These are phyloP conservation scores for Saiga tatarica DNA, from an alignment of 2,113 vertebrate genomes.

Conservation along the genomic window DNA sequence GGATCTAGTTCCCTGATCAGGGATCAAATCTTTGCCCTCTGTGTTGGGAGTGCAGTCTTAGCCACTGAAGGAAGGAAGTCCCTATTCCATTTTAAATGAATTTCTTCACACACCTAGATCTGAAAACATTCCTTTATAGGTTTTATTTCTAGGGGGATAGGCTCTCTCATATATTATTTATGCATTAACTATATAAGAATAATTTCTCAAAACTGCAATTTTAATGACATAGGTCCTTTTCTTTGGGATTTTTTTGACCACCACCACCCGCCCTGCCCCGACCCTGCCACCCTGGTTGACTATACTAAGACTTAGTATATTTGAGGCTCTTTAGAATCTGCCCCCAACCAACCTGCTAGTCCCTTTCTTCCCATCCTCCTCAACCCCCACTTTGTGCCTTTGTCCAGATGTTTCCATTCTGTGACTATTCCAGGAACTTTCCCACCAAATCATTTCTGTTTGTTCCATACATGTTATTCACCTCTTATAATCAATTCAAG, in stretches of 20 bases:
- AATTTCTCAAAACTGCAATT: background rate
- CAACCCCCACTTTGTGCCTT: background rate
- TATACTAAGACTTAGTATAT: background rate
- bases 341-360: background rate
- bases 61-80: background rate
- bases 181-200: background rate
- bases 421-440: background rate
- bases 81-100: background rate
- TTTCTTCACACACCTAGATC: background rate
- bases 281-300: background rate
- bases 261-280: rapidly evolving
- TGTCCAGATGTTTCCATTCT: background rate
- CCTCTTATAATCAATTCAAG: background rate
- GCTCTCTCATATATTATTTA: background rate
- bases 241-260: background rate
- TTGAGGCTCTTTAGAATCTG: background rate
- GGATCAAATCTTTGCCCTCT: background rate
- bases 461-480: background rate
- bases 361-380: background rate
- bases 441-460: background rate
- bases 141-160: background rate
- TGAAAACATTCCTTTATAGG: background rate
- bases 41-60: background rate
- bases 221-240: background rate
- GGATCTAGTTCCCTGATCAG: background rate